Conservation (phyloP, 2,113 vertebrate genomes). For the Spea multiplicata region DNA sequence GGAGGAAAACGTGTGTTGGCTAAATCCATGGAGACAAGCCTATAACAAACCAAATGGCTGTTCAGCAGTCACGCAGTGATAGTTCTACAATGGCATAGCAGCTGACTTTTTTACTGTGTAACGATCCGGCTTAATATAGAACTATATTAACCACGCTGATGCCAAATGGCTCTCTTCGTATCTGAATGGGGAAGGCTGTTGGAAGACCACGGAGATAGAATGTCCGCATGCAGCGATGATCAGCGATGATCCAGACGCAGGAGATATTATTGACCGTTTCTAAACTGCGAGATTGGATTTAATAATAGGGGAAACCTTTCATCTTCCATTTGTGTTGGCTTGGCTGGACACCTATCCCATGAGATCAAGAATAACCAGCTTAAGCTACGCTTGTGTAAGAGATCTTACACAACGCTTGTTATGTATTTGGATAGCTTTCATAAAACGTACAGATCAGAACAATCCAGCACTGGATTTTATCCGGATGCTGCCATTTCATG, state of each 20-base stretch:
- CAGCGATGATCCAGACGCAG: not conserved
- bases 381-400: not conserved
- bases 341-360: not conserved
- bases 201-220: no score
- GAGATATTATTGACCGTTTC: not conserved
- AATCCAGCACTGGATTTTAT: not conserved
- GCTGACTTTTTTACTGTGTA: no score
- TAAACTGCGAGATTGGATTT: not conserved
- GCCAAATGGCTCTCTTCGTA: no score
- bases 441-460: not conserved
- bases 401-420: not conserved
- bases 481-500: slow-evolving; percentile 1
- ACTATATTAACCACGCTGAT: no score
- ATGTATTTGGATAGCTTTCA: not conserved
- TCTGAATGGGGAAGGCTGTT: no score
- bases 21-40: not conserved
- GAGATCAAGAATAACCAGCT: not conserved
- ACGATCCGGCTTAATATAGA: no score
- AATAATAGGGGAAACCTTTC: slow-evolving; percentile 7
- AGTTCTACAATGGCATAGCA: no score
- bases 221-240: not conserved
- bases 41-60: not conserved
- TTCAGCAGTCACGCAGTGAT: not conserved
- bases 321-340: not conserved
- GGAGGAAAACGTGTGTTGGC: not conserved